These are phyloP conservation scores for Drosophila tripunctata DNA, from an alignment of 2,888 invertebrate genomes.

Conservation along the genomic window DNA sequence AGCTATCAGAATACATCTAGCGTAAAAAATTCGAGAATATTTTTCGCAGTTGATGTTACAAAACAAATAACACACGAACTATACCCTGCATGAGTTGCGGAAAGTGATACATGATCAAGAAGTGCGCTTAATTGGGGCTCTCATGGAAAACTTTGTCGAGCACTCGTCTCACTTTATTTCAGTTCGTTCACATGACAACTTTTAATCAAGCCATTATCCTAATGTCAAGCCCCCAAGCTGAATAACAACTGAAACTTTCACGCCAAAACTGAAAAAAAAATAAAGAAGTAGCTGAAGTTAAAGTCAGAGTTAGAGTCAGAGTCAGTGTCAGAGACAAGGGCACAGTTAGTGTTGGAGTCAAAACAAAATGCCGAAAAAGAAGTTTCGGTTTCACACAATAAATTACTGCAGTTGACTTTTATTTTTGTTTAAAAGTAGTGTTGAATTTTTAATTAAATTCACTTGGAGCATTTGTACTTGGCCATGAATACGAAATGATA, in stretches of 20 bases:
- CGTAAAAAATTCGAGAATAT: too few relatives aligned
- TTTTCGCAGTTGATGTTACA: background rate
- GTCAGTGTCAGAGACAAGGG: conserved; percentile 9
- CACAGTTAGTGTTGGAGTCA: conserved; percentile 7
- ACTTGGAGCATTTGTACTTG: conserved; percentile 60
- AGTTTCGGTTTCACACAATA: conserved; percentile 77
- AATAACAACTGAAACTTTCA: conserved; percentile 60
- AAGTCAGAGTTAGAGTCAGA: conserved; percentile 1
- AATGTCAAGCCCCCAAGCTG: conserved; percentile 56
- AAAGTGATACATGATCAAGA: conserved; percentile 32
- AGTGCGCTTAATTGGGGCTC: conserved; percentile 66
- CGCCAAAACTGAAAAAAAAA: conserved; percentile 8
- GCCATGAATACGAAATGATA: conserved; percentile 23
- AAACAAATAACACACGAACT: background rate
- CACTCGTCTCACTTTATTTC: background rate
- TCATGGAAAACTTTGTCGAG: background rate
- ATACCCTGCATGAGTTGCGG: background rate
- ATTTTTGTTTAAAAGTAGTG: conserved; percentile 21
- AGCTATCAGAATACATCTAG: too few relatives aligned
- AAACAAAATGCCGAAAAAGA: conserved; percentile 19
- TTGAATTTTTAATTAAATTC: conserved; percentile 62
- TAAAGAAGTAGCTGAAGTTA: conserved; percentile 12
- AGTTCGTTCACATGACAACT: conserved; percentile 71
- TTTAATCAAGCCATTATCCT: conserved; percentile 79
- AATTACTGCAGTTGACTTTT: conserved; percentile 68